Evolutionary conservation across 2,888 invertebrate species (phyloP).

Genomic region (Tortrix viridana): DNA sequence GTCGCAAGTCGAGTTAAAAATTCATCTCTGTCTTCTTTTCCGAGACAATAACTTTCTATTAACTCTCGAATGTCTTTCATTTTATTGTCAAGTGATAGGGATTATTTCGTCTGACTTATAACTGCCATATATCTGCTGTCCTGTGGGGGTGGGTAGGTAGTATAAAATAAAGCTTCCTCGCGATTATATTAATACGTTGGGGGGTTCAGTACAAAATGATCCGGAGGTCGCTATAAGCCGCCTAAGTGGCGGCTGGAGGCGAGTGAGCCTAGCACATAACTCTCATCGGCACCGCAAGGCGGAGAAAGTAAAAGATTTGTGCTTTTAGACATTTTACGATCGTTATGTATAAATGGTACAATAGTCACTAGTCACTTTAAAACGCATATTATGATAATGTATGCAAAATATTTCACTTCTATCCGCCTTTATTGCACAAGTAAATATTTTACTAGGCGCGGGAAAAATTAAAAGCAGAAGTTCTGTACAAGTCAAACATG

Average conservation of each 20-base stretch:
- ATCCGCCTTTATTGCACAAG: too few relatives aligned
- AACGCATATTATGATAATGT: neutral
- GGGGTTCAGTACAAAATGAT: conserved; percentile 68
- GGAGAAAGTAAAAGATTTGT: neutral
- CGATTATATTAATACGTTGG: conserved; percentile 81
- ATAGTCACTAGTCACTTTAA: neutral
- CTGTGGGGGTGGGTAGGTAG: conserved; percentile 61
- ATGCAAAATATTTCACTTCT: too few relatives aligned
- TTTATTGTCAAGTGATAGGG: conserved; percentile 82
- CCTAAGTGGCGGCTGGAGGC: conserved; percentile 63
- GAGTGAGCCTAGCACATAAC: conserved; percentile 35
- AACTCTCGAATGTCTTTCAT: conserved; percentile 80
- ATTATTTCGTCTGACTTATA: conserved; percentile 83
- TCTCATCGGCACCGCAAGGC: conserved; percentile 3
- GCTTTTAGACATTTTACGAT: neutral
- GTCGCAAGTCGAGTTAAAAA: conserved; percentile 44
- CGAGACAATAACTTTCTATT: conserved; percentile 75
- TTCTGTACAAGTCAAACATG: too few relatives aligned
- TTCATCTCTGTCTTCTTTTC: conserved; percentile 58
- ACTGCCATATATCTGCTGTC: conserved; percentile 81
- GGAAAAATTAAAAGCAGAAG: too few relatives aligned
- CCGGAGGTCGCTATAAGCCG: conserved; percentile 69
- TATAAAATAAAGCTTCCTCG: conserved; percentile 80
- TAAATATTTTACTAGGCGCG: too few relatives aligned
- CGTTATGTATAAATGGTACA: neutral